These are phyloP conservation scores for Onychostoma macrolepis DNA, from an alignment of 2,113 vertebrate species.

Conservation along the genomic window DNA sequence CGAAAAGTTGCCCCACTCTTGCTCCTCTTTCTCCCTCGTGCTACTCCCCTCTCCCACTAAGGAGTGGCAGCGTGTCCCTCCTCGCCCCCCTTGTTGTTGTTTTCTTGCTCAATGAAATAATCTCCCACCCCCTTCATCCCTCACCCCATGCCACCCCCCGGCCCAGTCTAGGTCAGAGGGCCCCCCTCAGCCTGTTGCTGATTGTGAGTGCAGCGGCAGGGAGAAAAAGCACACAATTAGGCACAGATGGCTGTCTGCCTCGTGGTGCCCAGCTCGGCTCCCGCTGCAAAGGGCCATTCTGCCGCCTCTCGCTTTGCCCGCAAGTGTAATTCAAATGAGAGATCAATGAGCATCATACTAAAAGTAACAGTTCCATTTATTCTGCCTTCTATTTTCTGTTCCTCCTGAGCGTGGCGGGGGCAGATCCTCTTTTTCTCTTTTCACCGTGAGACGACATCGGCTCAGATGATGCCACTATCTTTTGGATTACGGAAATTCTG, in stretches of 20 bases:
- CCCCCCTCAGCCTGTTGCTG: constrained; percentile 82
- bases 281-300: constrained; percentile 51
- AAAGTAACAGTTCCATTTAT: constrained; percentile 52
- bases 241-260: constrained; percentile 82
- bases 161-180: constrained; percentile 80
- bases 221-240: constrained; percentile 77
- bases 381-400: constrained; percentile 34
- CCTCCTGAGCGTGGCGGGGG: neutral
- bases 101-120: constrained; percentile 83
- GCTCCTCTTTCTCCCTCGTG: constrained; percentile 25
- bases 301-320: constrained; percentile 37
- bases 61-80: constrained; percentile 69
- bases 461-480: constrained; percentile 10
- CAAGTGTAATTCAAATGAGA: constrained; percentile 56
- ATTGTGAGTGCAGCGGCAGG: constrained; percentile 75
- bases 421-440: neutral
- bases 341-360: constrained; percentile 45
- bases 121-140: constrained; percentile 76
- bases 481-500: constrained; percentile 48
- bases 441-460: neutral
- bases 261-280: constrained; percentile 44
- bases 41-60: constrained; percentile 56
- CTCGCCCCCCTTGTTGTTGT: constrained; percentile 75
- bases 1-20: constrained; percentile 42
- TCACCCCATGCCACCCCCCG: constrained; percentile 71